phyloP scores from a whole-genome alignment of 1,140 invertebrate species.

The Brachionus manjavacas region DNA sequence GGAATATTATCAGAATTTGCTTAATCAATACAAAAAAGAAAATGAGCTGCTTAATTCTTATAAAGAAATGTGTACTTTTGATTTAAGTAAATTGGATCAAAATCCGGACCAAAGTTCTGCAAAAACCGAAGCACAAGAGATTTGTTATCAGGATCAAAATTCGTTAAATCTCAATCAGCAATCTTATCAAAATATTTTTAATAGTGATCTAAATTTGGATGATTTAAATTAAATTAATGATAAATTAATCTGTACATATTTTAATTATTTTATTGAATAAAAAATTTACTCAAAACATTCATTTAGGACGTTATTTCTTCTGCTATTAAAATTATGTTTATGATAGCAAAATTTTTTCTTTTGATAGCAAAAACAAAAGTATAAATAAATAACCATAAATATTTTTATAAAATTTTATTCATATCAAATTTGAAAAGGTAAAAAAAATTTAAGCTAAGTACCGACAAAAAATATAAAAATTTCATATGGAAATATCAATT shows the following conservation, averaged over 20 bases:
- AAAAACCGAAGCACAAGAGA: not conserved
- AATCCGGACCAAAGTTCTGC: not conserved
- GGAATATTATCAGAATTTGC: constrained; percentile 17
- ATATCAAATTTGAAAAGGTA: no score
- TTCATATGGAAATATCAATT: no score
- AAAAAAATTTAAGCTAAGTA: no score
- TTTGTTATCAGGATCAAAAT: not conserved
- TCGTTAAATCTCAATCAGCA: not conserved
- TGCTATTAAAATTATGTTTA: no score
- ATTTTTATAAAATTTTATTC: no score
- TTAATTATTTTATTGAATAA: not conserved
- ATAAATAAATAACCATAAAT: no score
- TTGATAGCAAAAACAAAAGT: no score
- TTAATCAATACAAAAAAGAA: constrained; percentile 39
- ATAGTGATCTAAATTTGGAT: not conserved
- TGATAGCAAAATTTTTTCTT: no score
- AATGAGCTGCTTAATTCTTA: constrained; percentile 5
- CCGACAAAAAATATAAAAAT: no score
- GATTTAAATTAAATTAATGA: not conserved
- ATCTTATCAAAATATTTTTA: not conserved
- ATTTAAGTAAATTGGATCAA: constrained; percentile 19
- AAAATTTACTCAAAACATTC: no score
- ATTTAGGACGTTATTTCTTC: no score
- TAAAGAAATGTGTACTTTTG: constrained; percentile 35
- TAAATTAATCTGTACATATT: not conserved